Evolutionary conservation across 2,113 vertebrate genomes (phyloP).

Genomic region (Antidorcas marsupialis): DNA sequence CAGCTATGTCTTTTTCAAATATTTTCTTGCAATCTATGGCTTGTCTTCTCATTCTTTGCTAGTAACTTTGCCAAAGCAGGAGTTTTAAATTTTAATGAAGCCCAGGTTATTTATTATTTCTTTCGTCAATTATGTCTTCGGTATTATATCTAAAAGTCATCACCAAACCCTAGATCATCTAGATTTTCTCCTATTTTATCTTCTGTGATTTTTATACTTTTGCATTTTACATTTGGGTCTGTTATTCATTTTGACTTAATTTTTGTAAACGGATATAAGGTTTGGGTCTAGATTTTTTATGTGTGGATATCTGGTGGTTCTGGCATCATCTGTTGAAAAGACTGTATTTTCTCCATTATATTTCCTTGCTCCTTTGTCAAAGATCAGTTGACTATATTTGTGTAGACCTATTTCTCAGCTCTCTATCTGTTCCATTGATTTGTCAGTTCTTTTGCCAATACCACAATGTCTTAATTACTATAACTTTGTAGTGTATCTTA

Average conservation of each 20-base stretch:
- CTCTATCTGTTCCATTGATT: not conserved
- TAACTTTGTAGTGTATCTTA: not conserved
- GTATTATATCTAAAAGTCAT: not conserved
- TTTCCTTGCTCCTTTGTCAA: not conserved
- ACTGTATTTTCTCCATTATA: not conserved
- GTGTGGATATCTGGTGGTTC: not conserved
- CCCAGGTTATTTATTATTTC: not conserved
- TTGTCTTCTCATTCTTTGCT: not conserved
- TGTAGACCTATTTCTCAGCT: not conserved
- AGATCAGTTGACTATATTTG: not conserved
- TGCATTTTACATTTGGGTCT: not conserved
- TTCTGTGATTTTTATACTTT: not conserved
- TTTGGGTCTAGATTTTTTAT: not conserved
- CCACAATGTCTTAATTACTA: not conserved
- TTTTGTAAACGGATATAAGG: not conserved
- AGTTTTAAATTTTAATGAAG: not conserved
- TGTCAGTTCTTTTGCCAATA: not conserved
- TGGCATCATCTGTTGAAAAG: not conserved
- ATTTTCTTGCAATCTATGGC: not conserved
- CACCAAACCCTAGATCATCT: not conserved
- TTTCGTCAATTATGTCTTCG: not conserved
- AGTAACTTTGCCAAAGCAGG: not conserved
- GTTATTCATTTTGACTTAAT: not conserved
- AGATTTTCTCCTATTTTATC: not conserved
- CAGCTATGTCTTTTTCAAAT: not conserved